Conservation (phyloP, 2,797 vertebrate genomes). For the Notoglanidium macrostoma region DNA sequence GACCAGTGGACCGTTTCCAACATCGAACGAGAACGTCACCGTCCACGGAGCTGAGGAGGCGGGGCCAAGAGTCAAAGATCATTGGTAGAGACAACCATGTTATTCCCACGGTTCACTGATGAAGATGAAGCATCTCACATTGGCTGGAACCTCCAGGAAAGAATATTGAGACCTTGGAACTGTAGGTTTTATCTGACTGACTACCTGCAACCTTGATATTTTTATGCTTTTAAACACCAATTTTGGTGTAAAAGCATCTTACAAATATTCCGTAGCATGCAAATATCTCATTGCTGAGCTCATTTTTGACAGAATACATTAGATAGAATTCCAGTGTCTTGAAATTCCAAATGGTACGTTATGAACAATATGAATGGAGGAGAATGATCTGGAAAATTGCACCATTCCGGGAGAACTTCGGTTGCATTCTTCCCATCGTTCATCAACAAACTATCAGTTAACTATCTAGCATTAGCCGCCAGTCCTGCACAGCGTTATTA, state of each 20-base stretch:
- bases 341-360: neutral
- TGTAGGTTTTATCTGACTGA: neutral
- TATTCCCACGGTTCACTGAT: neutral
- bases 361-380: neutral
- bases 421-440: neutral
- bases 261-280: neutral
- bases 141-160: neutral
- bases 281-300: neutral
- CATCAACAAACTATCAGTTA: neutral
- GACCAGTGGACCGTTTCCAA: conserved; percentile 78
- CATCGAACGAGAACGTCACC: conserved; percentile 81
- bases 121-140: neutral
- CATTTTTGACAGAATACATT: neutral
- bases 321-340: neutral
- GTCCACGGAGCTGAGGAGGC: conserved; percentile 73
- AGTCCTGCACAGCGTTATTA: neutral
- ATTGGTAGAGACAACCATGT: neutral
- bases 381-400: neutral
- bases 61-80: neutral
- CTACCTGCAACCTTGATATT: neutral
- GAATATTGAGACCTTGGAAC: neutral
- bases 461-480: neutral
- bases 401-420: neutral
- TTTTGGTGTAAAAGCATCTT: neutral
- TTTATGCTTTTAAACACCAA: neutral